These are phyloP conservation scores for Luscinia luscinia DNA, from an alignment of 2,797 vertebrate genomes.

Conservation along the genomic window DNA sequence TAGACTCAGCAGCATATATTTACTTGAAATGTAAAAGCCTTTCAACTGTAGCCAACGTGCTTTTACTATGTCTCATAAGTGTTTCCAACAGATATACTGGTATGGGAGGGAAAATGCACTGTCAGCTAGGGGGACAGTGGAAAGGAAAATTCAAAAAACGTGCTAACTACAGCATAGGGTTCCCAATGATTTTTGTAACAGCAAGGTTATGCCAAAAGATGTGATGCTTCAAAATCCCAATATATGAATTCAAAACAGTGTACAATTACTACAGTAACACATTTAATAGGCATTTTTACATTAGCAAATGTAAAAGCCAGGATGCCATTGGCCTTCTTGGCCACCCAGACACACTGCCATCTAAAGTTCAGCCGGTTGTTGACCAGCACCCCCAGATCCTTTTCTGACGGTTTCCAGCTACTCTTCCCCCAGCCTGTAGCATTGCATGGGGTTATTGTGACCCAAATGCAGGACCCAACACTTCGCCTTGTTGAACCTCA, in stretches of 20 bases:
- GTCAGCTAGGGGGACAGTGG: not conserved
- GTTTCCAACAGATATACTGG: not conserved
- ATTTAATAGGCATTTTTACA: not conserved
- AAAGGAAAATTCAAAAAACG: conserved; percentile 15
- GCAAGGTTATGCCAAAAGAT: not conserved
- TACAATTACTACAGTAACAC: not conserved
- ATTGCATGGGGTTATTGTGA: not conserved
- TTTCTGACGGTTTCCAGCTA: not conserved
- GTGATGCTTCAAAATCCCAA: not conserved
- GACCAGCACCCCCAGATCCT: not conserved
- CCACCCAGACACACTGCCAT: not conserved
- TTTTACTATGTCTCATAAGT: not conserved
- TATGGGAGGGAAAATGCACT: not conserved
- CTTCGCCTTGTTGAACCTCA: not conserved
- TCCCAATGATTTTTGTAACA: not conserved
- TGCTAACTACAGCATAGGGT: not conserved
- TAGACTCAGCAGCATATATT: not conserved
- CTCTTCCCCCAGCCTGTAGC: not conserved
- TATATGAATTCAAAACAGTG: not conserved
- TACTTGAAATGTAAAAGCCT: conserved; percentile 9
- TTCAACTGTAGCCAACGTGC: not conserved
- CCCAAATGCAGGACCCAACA: not conserved
- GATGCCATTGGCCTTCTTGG: not conserved
- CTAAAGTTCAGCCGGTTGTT: not conserved
- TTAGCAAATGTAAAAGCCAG: not conserved